Evolutionary conservation across 2,113 vertebrate genomes (phyloP).

Genomic region (Muntiacus reevesi): DNA sequence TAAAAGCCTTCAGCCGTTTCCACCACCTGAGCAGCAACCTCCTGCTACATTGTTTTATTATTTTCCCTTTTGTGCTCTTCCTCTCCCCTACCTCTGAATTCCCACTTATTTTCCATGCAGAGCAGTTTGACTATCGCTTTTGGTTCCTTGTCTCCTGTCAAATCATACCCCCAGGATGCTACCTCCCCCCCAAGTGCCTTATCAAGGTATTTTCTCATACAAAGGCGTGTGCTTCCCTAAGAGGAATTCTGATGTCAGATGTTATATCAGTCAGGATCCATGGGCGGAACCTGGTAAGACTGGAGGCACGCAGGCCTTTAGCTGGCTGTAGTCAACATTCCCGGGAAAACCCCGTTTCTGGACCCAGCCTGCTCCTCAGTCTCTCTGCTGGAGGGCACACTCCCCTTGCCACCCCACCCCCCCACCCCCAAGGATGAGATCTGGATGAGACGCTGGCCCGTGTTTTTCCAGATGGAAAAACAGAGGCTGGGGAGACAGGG

Average conservation of each 20-base stretch:
- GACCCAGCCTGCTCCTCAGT: background rate
- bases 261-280: background rate
- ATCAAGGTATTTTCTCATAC: slow-evolving; percentile 47
- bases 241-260: slow-evolving; percentile 26
- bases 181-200: background rate
- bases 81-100: background rate
- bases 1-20: slow-evolving; percentile 32
- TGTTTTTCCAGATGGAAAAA: background rate
- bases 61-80: background rate
- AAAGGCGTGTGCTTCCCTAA: slow-evolving; percentile 5
- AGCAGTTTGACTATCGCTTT: slow-evolving; percentile 25
- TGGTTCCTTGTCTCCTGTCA: slow-evolving; percentile 43
- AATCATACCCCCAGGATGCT: slow-evolving; percentile 10
- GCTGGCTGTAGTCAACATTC: background rate
- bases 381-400: background rate
- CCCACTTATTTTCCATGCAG: background rate
- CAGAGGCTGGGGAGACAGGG: background rate
- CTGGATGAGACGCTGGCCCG: too few species aligned
- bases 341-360: background rate
- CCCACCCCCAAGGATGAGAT: background rate
- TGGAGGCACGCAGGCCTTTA: background rate
- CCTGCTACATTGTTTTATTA: slow-evolving; percentile 1
- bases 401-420: too few species aligned
- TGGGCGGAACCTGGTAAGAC: rapidly evolving
- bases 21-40: background rate